Evolutionary conservation across 2,888 invertebrate species (phyloP), one percentile per base, ranked within the genome.

Genomic region (Drosophila fulvimacula): DNA sequence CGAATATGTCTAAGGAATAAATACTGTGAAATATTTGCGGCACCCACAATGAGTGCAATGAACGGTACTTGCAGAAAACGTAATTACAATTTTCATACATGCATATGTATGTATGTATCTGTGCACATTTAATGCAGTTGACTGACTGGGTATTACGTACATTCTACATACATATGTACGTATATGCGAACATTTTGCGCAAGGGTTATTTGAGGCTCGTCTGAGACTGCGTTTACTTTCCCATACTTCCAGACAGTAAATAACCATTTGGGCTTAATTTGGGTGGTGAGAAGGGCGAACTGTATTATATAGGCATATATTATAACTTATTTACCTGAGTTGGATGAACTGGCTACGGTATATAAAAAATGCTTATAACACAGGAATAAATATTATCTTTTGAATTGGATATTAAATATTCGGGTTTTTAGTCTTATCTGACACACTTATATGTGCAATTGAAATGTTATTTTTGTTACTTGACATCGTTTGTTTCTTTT

Each of bases 31-130:
- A 59, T 32, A 42, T 38, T 27, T 38, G 41, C 32, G 41, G 17
- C 53, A 49, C 30, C 42, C 46, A 42, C 38, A 48, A 53, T 44
- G 41, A 64, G 67, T 51, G 67, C 67, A 76, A 69, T 32, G 65
- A 65, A 74, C 74, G 57, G 21, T 27, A 38, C 34, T 41, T 27
- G 21, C 24, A 19, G 10, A 15, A 19, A 19, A 57, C 27, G 51
- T 34, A 49, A 42, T 39, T 44, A 38, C 24, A 52, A 30, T 30
- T 30, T 13, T 11, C n/a, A 1, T 24, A n/a, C 6, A 6, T 19
- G 11, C 11, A 11, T 19, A 32, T 13, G 34, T 34, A 36, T 48
- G 6, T 44, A 24, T 15, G 15, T 44, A 24, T 24, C 4, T 17
- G 27, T 49, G 30, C 15, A 32, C 21, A 6, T 34, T 13, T 15